A percentile compares a stretch with the other conserved stretches of the same genome.
phyloP scores from a whole-genome alignment of 2,797 vertebrate genomes.

The Mycteria americana region DNA sequence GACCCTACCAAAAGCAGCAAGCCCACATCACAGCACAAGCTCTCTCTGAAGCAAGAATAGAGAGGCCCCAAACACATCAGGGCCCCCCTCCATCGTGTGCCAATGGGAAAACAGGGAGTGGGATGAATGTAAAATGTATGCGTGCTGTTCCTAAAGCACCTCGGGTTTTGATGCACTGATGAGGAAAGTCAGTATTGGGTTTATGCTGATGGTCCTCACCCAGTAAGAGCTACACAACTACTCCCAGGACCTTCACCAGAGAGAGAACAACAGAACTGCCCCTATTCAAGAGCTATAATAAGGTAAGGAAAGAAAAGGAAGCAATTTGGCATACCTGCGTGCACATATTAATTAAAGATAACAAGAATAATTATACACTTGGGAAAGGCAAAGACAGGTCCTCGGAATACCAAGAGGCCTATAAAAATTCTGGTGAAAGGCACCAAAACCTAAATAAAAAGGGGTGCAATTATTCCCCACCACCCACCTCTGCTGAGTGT shows the following conservation, averaged over 20 bases:
- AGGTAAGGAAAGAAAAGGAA: slow-evolving; percentile 2
- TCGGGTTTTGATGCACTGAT: rapidly evolving
- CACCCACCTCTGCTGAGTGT: slow-evolving; percentile 6
- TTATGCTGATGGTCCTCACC: neutral
- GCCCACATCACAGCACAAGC: neutral
- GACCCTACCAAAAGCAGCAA: neutral
- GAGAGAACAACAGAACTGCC: slow-evolving; percentile 8
- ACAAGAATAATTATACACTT: slow-evolving; percentile 48
- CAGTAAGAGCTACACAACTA: neutral
- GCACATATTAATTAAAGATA: slow-evolving; percentile 44
- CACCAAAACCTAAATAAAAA: slow-evolving; percentile 25
- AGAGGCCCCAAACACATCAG: neutral
- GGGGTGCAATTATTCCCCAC: slow-evolving; percentile 15
- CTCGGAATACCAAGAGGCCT: slow-evolving; percentile 41
- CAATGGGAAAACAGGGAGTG: neutral
- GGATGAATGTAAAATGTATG: neutral
- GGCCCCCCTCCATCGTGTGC: rapidly evolving
- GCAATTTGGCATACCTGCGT: neutral
- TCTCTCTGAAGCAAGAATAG: neutral
- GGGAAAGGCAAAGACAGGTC: slow-evolving; percentile 35
- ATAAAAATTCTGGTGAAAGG: slow-evolving; percentile 37
- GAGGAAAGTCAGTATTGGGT: neutral
- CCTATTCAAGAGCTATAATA: neutral
- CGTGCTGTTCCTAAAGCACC: neutral
- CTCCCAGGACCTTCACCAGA: neutral